These are phyloP conservation scores for Zhuqinia jingwanae DNA, from an alignment of 2,888 invertebrate genomes.

Conservation along the genomic window DNA sequence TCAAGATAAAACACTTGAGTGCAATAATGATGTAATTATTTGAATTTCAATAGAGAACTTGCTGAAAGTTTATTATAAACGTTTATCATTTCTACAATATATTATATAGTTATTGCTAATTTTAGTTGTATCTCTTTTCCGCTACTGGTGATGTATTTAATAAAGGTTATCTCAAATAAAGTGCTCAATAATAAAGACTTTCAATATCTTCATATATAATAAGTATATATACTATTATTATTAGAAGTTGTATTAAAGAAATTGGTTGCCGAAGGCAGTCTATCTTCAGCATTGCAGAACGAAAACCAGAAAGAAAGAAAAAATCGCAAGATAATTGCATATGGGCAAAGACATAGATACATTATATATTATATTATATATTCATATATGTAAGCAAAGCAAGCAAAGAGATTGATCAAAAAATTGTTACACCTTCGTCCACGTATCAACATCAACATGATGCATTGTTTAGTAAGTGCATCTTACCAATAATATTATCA, in stretches of 20 bases:
- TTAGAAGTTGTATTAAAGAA: neutral
- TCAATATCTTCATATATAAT: too few relatives aligned
- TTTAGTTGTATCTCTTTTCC: neutral
- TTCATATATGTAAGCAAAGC: neutral
- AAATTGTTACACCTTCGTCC: constrained; percentile 2
- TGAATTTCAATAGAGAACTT: too few relatives aligned
- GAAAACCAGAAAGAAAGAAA: neutral
- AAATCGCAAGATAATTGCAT: neutral
- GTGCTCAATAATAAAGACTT: too few relatives aligned
- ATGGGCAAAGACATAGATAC: neutral
- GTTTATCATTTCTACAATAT: too few relatives aligned
- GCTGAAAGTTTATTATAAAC: too few relatives aligned
- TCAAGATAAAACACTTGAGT: too few relatives aligned
- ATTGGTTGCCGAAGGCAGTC: constrained; percentile 8
- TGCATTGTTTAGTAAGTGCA: constrained; percentile 17
- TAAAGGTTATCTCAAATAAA: too few relatives aligned
- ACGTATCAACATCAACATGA: neutral
- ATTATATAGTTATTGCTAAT: too few relatives aligned
- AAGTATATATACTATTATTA: too few relatives aligned
- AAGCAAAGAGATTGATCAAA: neutral
- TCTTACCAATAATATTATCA: neutral
- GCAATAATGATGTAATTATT: too few relatives aligned
- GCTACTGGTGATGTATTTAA: neutral
- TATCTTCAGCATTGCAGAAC: neutral
- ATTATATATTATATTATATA: too few relatives aligned